Evolutionary conservation across 2,113 vertebrate genomes (phyloP).

Genomic region (Osmerus eperlanus): DNA sequence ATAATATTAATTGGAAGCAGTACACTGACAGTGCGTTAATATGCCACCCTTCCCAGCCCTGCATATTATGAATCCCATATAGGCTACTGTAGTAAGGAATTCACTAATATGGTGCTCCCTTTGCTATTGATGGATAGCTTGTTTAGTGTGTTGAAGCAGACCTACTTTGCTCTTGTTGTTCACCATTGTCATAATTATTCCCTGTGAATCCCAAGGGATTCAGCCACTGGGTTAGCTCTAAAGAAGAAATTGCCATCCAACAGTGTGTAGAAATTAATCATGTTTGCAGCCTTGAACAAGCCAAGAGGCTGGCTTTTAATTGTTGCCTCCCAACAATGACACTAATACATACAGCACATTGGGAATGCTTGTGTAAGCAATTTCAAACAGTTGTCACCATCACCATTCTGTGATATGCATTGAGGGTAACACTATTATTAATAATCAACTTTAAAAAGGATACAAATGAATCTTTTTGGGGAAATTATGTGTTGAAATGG

Average conservation of each 20-base stretch:
- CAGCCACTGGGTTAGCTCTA: constrained; percentile 25
- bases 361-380: constrained; percentile 30
- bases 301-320: constrained; percentile 33
- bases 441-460: background rate
- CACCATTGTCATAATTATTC: constrained; percentile 35
- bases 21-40: constrained; percentile 41
- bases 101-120: background rate
- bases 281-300: constrained; percentile 43
- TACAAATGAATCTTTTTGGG: too few relatives aligned
- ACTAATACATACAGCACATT: constrained; percentile 40
- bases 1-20: constrained; percentile 44
- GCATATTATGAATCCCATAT: too few relatives aligned
- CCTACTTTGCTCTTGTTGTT: constrained; percentile 26
- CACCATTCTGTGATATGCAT: constrained; percentile 25
- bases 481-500: too few relatives aligned
- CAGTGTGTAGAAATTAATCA: constrained; percentile 61
- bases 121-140: constrained; percentile 49
- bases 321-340: constrained; percentile 42
- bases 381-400: constrained; percentile 33
- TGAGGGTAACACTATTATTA: constrained; percentile 16
- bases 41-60: constrained; percentile 19
- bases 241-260: constrained; percentile 37
- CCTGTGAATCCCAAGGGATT: constrained; percentile 27
- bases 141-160: constrained; percentile 26
- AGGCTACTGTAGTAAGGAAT: too few relatives aligned